Conservation (phyloP, 2,888 invertebrate genomes). For the Mechanitis mazaeus region DNA sequence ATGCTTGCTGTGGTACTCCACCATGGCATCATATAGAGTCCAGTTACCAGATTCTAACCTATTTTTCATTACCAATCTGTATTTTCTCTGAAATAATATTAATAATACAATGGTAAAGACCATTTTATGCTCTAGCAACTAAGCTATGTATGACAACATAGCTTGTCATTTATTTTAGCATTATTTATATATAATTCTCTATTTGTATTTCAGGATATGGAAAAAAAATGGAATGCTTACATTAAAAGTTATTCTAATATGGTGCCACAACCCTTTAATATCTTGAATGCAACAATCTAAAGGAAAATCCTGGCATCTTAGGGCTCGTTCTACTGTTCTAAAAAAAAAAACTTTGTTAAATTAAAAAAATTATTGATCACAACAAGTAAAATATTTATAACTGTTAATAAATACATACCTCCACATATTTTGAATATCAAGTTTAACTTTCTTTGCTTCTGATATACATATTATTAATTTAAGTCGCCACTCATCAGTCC, state of each 20-base stretch:
- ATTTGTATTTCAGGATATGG: too few species aligned
- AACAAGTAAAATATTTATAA: background rate
- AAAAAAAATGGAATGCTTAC: conserved; percentile 39
- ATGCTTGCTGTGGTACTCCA: conserved; percentile 47
- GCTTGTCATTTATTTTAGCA: too few species aligned
- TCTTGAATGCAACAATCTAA: conserved; percentile 66
- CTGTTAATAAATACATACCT: conserved; percentile 39
- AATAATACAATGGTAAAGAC: too few species aligned
- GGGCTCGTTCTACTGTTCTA: conserved; percentile 61
- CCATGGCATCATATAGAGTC: conserved; percentile 55
- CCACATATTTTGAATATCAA: conserved; percentile 58
- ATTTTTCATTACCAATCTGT: conserved; percentile 51
- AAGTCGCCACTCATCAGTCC: conserved; percentile 67
- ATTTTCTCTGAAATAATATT: conserved; percentile 53
- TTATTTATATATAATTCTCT: too few species aligned
- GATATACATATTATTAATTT: conserved; percentile 56
- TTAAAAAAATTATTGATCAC: background rate
- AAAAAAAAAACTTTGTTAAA: conserved; percentile 22
- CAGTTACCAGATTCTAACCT: conserved; percentile 46
- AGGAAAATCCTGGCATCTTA: conserved; percentile 57
- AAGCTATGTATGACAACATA: too few species aligned
- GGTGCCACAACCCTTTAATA: conserved; percentile 65
- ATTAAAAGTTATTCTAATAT: conserved; percentile 59
- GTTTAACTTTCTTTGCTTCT: conserved; percentile 50
- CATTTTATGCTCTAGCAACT: too few species aligned